These are phyloP conservation scores for Hemicrepidius hirtus DNA, from an alignment of 2,888 invertebrate genomes.

Conservation along the genomic window DNA sequence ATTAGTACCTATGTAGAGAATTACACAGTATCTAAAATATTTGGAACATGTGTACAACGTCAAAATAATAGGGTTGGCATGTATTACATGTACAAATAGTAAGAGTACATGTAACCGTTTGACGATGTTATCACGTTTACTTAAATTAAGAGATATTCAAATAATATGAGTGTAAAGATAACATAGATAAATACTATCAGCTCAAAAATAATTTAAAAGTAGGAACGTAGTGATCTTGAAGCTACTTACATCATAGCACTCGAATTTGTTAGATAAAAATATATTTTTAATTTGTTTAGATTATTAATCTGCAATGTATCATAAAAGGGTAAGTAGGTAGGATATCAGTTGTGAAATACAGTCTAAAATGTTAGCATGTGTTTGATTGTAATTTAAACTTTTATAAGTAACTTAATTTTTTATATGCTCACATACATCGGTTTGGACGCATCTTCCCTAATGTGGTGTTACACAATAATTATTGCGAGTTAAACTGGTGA, in stretches of 20 bases:
- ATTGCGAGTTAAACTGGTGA: no score
- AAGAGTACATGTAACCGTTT: background rate
- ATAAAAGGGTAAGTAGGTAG: background rate
- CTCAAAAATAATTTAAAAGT: slow-evolving; percentile 1
- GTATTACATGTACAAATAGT: no score
- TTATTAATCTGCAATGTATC: background rate
- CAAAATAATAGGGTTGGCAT: no score
- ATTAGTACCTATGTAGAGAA: no score
- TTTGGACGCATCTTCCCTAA: no score
- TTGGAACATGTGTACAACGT: no score
- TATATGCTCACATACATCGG: no score
- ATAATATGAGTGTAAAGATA: slow-evolving; percentile 1
- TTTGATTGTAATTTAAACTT: background rate
- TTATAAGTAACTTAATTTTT: no score
- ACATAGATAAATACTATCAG: slow-evolving; percentile 1
- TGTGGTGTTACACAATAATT: no score
- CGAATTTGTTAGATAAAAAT: background rate
- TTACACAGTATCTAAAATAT: no score
- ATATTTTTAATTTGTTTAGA: background rate
- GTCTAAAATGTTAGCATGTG: background rate
- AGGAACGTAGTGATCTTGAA: background rate
- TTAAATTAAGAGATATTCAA: slow-evolving; percentile 9
- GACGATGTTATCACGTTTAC: background rate
- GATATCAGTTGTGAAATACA: no score
- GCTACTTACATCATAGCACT: slow-evolving; percentile 1